Base-by-base conservation (phyloP, 2,888 invertebrate genomes). In the Malthinus seriepunctatus region DNA sequence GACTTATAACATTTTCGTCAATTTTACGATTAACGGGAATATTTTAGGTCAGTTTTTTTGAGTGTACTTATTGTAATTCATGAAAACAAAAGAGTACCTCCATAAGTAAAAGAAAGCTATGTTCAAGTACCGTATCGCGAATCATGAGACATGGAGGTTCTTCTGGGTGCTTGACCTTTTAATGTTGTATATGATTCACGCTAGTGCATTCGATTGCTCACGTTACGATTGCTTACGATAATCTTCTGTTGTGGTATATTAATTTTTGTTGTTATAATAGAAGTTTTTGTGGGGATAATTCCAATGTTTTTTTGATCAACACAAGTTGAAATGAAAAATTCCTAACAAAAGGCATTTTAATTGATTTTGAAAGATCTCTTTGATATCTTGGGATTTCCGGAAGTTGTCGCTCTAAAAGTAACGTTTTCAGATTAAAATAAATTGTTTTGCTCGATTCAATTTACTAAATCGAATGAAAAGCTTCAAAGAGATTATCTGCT, bases 101-200 rank as follows among this genome's bases (percentile, higher is more conserved):
- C 9, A 12, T 15, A 23, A 11, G 45, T 31, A 35, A 46, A 52
- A 51, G 42, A 42, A 51, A 45, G 45, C 52, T 32, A 8, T 12
- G n/a, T 11, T 12, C 35, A 32, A 45, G 52, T 46, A 52, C 52
- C 52, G 52, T 32, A 53, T 10, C 45, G 53, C 14, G 39, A 54
- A 54, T 39, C 33, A 39, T n/a, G 45, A 37, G 37, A 12, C 15
- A 56, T 46, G 47, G 44, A 46, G 46, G 32, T 32, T 51, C 37
- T 38, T 32, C 44, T 51, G 51, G 57, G 57, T 57, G 51, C 38
- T 57, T 57, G 57, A 57, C 57, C 57, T 57, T 51, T 55, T 11
- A 15, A 32, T 39, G 23, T 23, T 23, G 23, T 23, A 33, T 37
- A 39, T 57, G 57, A 57, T 51, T 57, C 57, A 57, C 51, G 51